Percentiles rank a stretch among this genome's conserved stretches.
Evolutionary conservation across 2,888 invertebrate species (phyloP).

Genomic region (Hartigia nigra): DNA sequence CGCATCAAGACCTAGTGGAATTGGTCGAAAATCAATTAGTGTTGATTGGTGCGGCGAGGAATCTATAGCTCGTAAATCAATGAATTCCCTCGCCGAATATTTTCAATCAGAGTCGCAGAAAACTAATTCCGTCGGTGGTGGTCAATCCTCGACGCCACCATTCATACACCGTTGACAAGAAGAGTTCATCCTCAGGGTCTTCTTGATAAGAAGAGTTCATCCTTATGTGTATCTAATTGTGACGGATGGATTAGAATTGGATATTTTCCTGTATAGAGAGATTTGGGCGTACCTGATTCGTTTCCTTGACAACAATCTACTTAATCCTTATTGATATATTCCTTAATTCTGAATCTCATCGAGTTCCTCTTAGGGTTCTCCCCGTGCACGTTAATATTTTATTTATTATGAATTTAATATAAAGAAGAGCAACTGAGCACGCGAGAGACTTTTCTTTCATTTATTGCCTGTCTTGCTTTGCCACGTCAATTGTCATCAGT

Average conservation of each 20-base stretch:
- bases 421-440: not conserved
- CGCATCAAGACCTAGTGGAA: slow-evolving; percentile 67
- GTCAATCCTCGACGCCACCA: slow-evolving; percentile 16
- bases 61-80: slow-evolving; percentile 79
- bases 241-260: not conserved
- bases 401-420: slow-evolving; percentile 4
- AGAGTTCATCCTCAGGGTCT: not conserved
- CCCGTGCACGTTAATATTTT: not conserved
- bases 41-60: slow-evolving; percentile 81
- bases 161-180: slow-evolving; percentile 41
- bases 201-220: slow-evolving; percentile 21
- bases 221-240: not conserved
- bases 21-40: slow-evolving; percentile 75
- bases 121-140: slow-evolving; percentile 14
- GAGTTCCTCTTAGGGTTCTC: not conserved
- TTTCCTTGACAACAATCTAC: not conserved
- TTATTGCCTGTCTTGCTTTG: slow-evolving; percentile 5
- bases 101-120: slow-evolving; percentile 71
- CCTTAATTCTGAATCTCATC: not conserved
- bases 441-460: slow-evolving; percentile 1
- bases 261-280: not conserved
- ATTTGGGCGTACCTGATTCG: not conserved
- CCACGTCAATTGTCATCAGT: not conserved
- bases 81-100: slow-evolving; percentile 84
- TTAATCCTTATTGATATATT: not conserved